Conservation (phyloP, 2,797 vertebrate species). For the Phoeniculus purpureus region DNA sequence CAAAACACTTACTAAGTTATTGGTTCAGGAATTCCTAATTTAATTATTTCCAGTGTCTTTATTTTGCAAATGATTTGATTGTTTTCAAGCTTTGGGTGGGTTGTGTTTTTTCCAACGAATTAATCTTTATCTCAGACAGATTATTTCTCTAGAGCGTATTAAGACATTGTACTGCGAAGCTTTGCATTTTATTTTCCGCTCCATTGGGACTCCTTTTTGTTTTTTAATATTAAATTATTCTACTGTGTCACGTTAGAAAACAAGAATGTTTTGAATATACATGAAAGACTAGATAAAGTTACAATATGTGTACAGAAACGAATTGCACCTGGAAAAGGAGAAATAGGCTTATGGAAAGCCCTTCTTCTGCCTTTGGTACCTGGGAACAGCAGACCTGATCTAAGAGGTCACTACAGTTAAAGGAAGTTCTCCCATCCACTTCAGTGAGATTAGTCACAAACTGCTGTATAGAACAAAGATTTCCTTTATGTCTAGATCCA, state of each 20-base stretch:
- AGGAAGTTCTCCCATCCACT: background rate
- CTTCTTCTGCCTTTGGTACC: background rate
- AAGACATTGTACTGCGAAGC: background rate
- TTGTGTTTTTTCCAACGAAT: background rate
- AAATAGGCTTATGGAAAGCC: background rate
- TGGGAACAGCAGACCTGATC: background rate
- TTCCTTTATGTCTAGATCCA: background rate
- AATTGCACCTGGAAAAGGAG: background rate
- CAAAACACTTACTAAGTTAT: background rate
- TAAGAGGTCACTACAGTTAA: background rate
- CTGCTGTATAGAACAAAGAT: background rate
- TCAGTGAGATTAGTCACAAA: background rate
- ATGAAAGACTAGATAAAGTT: background rate
- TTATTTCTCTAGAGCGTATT: background rate
- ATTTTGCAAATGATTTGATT: background rate
- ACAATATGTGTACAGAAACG: background rate
- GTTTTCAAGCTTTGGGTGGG: background rate
- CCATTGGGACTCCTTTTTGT: accelerated
- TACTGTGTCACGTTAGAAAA: background rate
- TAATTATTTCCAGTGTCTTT: background rate
- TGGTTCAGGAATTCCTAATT: background rate
- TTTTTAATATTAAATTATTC: background rate
- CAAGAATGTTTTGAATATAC: background rate
- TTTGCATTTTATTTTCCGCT: background rate
- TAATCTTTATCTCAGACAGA: background rate